phyloP scores from a whole-genome alignment of 2,113 vertebrate genomes.

The Upupa epops region DNA sequence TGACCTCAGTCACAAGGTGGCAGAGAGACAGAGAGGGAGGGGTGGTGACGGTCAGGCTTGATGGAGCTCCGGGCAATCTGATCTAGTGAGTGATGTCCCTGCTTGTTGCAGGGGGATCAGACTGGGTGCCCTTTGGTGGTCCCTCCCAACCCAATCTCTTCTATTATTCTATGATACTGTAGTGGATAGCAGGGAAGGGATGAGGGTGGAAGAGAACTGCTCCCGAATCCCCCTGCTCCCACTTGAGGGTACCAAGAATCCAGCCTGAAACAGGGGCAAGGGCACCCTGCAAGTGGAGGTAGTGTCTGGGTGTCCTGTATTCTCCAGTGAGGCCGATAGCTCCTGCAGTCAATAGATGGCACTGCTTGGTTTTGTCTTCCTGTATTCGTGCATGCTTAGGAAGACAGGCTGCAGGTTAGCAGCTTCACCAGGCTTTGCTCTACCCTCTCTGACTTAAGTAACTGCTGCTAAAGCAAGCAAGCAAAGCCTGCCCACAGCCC shows the following conservation, averaged over 20 bases:
- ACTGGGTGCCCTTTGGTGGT: too few relatives aligned
- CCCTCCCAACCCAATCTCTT: too few relatives aligned
- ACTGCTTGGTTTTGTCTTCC: background rate
- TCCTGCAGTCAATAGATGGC: conserved; percentile 10
- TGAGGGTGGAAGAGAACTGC: background rate
- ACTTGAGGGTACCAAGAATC: too few relatives aligned
- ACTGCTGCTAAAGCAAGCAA: background rate
- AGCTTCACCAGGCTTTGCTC: background rate
- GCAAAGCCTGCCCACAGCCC: too few relatives aligned
- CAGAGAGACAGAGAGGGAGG: background rate
- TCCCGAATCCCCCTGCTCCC: background rate
- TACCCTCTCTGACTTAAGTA: background rate
- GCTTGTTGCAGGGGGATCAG: too few relatives aligned
- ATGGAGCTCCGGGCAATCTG: too few relatives aligned
- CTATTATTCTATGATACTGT: too few relatives aligned
- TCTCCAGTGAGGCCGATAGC: background rate
- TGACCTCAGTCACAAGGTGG: background rate
- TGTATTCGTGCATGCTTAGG: rapidly evolving
- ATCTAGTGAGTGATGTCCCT: too few relatives aligned
- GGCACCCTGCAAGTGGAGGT: rapidly evolving
- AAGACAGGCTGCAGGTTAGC: background rate
- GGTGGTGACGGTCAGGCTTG: too few relatives aligned
- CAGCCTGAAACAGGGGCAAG: background rate
- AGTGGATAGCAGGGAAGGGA: background rate
- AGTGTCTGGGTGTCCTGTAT: rapidly evolving